Evolutionary conservation across 2,113 vertebrate genomes (phyloP).

Genomic region (Lutjanus erythropterus): DNA sequence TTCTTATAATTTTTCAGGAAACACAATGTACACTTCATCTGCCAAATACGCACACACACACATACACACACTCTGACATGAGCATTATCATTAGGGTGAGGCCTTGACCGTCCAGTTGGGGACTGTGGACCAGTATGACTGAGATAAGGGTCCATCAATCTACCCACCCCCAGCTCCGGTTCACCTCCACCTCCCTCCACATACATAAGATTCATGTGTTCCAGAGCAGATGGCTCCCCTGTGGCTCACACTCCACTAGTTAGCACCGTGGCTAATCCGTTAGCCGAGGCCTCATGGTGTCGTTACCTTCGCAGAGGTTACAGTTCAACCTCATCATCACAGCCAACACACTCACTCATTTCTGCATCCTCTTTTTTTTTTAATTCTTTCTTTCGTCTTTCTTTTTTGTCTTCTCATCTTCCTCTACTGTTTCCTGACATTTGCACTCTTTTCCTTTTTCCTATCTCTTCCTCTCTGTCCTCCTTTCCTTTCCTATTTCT

Average conservation of each 20-base stretch:
- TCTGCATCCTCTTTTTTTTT: neutral
- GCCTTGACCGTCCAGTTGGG: constrained; percentile 22
- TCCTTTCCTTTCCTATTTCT: neutral
- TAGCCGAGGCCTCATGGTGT: constrained; percentile 14
- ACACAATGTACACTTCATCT: neutral
- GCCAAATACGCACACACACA: constrained; percentile 10
- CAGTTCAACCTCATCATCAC: constrained; percentile 39
- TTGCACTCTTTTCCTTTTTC: neutral
- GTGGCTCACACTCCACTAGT: constrained; percentile 29
- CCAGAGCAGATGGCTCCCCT: constrained; percentile 33
- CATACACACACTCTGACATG: neutral
- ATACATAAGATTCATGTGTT: constrained; percentile 34
- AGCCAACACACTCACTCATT: constrained; percentile 7
- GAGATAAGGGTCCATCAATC: constrained; percentile 32
- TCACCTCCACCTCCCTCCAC: neutral
- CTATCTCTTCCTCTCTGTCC: neutral
- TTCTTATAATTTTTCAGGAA: constrained; percentile 25
- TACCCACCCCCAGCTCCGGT: neutral
- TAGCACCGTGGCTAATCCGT: constrained; percentile 56
- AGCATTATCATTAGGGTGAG: constrained; percentile 35
- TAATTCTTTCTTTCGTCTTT: too few relatives aligned
- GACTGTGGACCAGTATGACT: neutral
- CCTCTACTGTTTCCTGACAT: neutral
- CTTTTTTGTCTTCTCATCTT: neutral
- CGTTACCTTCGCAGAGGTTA: constrained; percentile 24